Conservation (phyloP, 2,888 invertebrate genomes). For the Cenopis cana region DNA sequence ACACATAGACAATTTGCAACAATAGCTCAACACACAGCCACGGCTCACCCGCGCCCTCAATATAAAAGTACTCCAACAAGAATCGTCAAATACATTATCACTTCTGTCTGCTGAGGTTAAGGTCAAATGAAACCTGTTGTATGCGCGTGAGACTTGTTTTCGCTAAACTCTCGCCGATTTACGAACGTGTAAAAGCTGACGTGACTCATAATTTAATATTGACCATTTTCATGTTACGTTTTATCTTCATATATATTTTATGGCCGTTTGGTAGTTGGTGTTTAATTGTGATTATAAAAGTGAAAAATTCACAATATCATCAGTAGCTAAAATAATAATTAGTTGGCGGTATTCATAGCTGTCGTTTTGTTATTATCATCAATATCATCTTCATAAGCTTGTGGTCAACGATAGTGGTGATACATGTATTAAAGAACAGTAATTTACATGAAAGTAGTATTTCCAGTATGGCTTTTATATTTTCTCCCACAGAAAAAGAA, state of each 20-base stretch:
- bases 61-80: too few species aligned
- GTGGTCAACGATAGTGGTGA: too few species aligned
- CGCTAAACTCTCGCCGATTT: slow-evolving; percentile 7
- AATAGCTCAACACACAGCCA: too few species aligned
- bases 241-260: slow-evolving; percentile 10
- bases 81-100: slow-evolving; percentile 8
- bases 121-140: slow-evolving; percentile 22
- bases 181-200: slow-evolving; percentile 1
- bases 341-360: background rate
- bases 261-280: background rate
- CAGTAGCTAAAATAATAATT: slow-evolving; percentile 14
- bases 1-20: too few species aligned
- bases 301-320: background rate
- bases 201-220: slow-evolving; percentile 2
- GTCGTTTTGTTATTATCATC: background rate
- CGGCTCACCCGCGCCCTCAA: too few species aligned
- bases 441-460: too few species aligned
- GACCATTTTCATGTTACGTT: background rate
- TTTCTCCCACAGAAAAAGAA: too few species aligned
- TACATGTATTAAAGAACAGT: too few species aligned
- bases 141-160: slow-evolving; percentile 3
- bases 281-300: too few species aligned
- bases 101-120: slow-evolving; percentile 11
- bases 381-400: too few species aligned
- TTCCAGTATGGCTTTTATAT: too few species aligned